A percentile compares a stretch with the other conserved stretches of the same genome.
These are phyloP conservation scores for Chrysolina oricalcia DNA, from an alignment of 2,888 invertebrate species.

Conservation along the genomic window DNA sequence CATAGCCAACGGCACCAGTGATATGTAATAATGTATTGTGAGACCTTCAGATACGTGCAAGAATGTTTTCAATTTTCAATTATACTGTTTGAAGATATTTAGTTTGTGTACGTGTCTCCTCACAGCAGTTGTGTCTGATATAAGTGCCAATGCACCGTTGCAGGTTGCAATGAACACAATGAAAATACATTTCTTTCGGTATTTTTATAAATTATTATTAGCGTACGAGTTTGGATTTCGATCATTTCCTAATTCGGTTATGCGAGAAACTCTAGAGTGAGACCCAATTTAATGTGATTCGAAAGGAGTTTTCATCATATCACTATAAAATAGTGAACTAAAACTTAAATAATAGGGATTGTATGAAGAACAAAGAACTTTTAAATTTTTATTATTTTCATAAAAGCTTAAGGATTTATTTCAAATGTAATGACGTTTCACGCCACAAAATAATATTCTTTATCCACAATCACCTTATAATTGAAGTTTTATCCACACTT, in stretches of 20 bases:
- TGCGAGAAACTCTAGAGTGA: no score
- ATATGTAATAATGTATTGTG: constrained; percentile 35
- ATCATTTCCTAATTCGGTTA: background rate
- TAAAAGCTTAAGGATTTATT: no score
- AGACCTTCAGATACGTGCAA: constrained; percentile 47
- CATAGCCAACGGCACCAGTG: constrained; percentile 32
- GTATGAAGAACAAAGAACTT: no score
- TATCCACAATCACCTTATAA: no score
- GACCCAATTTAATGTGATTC: no score
- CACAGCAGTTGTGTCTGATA: background rate
- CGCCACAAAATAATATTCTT: no score
- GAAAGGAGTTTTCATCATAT: no score
- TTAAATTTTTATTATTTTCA: no score
- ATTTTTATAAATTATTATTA: background rate
- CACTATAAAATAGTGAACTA: no score
- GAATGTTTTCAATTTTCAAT: constrained; percentile 43
- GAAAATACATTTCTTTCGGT: background rate
- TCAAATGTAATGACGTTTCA: no score
- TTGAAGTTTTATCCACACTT: no score
- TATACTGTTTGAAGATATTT: constrained; percentile 29
- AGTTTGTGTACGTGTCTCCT: constrained; percentile 1
- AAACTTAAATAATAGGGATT: no score
- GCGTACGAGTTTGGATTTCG: background rate
- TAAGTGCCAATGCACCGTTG: background rate
- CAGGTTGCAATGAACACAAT: background rate